A percentile compares a stretch with the other conserved stretches of the same genome.
Conservation (phyloP, 2,888 invertebrate species). For the Coelinius sp. region DNA sequence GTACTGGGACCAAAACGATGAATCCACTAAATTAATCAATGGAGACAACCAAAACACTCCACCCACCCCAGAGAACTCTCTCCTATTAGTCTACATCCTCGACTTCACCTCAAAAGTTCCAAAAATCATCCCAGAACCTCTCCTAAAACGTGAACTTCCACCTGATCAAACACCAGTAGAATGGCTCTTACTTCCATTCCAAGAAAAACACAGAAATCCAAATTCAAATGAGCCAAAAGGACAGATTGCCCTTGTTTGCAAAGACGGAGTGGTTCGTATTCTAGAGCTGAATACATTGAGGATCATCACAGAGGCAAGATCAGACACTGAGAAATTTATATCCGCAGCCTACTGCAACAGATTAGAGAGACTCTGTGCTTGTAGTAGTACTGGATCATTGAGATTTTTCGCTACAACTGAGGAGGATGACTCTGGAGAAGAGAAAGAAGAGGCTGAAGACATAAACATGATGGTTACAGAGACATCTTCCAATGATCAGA, state of each 20-base stretch:
- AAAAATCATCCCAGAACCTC: conserved; percentile 75
- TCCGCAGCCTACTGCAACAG: conserved; percentile 90
- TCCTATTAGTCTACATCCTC: conserved; percentile 75
- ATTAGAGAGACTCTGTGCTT: conserved; percentile 88
- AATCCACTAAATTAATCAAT: conserved; percentile 74
- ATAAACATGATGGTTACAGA: conserved; percentile 63
- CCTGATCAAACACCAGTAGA: conserved; percentile 80
- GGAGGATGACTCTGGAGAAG: conserved; percentile 81
- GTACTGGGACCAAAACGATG: conserved; percentile 76
- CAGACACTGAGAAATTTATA: conserved; percentile 81
- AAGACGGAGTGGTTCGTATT: conserved; percentile 82
- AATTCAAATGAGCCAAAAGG: conserved; percentile 63
- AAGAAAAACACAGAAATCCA: conserved; percentile 56
- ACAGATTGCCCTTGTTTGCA: conserved; percentile 81
- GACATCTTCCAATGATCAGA: conserved; percentile 50
- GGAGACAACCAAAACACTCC: conserved; percentile 70
- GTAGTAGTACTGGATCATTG: conserved; percentile 84
- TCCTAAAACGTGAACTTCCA: conserved; percentile 76
- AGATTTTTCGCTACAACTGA: conserved; percentile 87
- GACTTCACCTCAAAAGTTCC: conserved; percentile 73
- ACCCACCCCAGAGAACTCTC: conserved; percentile 62
- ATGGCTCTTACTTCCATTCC: conserved; percentile 78
- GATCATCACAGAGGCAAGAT: conserved; percentile 78
- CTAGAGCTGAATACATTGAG: conserved; percentile 81
- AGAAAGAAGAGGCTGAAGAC: conserved; percentile 80